phyloP scores from a whole-genome alignment of 2,797 vertebrate species.

The Chaenodraco wilsoni region DNA sequence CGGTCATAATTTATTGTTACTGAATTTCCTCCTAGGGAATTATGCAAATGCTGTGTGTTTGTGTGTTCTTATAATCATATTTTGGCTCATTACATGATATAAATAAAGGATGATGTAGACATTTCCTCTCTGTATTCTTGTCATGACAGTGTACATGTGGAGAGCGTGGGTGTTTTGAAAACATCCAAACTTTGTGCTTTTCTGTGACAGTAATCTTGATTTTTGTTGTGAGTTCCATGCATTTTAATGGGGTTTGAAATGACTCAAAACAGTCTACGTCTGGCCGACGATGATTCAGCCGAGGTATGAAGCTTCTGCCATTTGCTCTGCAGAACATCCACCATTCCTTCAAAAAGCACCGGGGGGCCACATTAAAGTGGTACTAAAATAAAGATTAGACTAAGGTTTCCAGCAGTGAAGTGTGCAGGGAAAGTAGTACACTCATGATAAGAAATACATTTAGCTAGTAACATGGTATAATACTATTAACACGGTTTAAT shows the following conservation, averaged over 20 bases:
- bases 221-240: constrained; percentile 5
- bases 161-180: background rate
- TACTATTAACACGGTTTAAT: background rate
- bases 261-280: background rate
- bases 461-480: background rate
- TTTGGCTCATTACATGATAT: constrained; percentile 58
- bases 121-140: constrained; percentile 22
- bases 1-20: constrained; percentile 60
- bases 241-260: constrained; percentile 33
- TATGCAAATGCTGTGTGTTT: constrained; percentile 68
- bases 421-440: background rate
- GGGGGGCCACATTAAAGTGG: constrained; percentile 30
- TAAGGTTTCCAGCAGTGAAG: constrained; percentile 17
- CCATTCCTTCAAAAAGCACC: constrained; percentile 31
- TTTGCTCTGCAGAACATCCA: constrained; percentile 28
- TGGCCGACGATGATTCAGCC: constrained; percentile 12
- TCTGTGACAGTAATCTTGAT: constrained; percentile 17
- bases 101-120: constrained; percentile 48
- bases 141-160: constrained; percentile 24
- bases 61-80: constrained; percentile 63
- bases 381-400: constrained; percentile 44
- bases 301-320: constrained; percentile 20
- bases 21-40: constrained; percentile 58
- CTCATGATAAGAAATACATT: constrained; percentile 15
- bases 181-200: constrained; percentile 1